These are phyloP conservation scores for Contarinia nasturtii DNA, from an alignment of 1,140 invertebrate genomes.

Conservation along the genomic window DNA sequence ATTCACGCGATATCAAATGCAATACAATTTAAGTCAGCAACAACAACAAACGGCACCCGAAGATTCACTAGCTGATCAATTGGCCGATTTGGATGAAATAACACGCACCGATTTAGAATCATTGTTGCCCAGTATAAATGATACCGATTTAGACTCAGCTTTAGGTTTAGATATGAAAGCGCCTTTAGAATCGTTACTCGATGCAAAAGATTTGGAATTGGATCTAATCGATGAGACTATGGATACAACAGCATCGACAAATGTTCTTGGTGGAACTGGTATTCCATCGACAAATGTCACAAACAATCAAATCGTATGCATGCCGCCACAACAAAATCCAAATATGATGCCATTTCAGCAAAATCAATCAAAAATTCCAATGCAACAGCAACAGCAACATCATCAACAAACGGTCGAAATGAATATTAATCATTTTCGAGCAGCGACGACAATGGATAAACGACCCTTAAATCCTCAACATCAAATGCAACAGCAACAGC, in stretches of 20 bases:
- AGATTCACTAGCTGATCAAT: slow-evolving; percentile 1
- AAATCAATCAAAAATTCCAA: slow-evolving; percentile 1
- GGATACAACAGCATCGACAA: neutral
- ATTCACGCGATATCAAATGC: slow-evolving; percentile 36
- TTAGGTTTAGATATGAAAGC: slow-evolving; percentile 30
- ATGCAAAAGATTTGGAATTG: slow-evolving; percentile 22
- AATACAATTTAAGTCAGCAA: slow-evolving; percentile 27
- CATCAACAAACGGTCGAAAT: slow-evolving; percentile 6
- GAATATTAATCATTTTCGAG: slow-evolving; percentile 4
- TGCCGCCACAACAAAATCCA: slow-evolving; percentile 2
- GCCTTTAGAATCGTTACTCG: slow-evolving; percentile 21
- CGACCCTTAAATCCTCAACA: slow-evolving; percentile 9
- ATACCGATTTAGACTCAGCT: slow-evolving; percentile 26
- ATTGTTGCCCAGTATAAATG: slow-evolving; percentile 34
- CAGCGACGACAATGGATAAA: slow-evolving; percentile 7
- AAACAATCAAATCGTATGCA: neutral
- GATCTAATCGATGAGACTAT: slow-evolving; percentile 14
- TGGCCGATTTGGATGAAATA: slow-evolving; percentile 24
- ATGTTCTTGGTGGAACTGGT: neutral
- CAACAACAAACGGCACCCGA: slow-evolving; percentile 7
- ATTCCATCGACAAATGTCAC: slow-evolving; percentile 3
- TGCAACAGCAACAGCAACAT: slow-evolving; percentile 13
- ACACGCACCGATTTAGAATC: slow-evolving; percentile 37
- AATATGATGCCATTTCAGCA: no score
- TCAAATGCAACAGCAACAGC: slow-evolving; percentile 5